Percentiles rank a stretch among this genome's conserved stretches.
These are phyloP conservation scores for Ips nitidus DNA, from an alignment of 1,140 invertebrate genomes.

Conservation along the genomic window DNA sequence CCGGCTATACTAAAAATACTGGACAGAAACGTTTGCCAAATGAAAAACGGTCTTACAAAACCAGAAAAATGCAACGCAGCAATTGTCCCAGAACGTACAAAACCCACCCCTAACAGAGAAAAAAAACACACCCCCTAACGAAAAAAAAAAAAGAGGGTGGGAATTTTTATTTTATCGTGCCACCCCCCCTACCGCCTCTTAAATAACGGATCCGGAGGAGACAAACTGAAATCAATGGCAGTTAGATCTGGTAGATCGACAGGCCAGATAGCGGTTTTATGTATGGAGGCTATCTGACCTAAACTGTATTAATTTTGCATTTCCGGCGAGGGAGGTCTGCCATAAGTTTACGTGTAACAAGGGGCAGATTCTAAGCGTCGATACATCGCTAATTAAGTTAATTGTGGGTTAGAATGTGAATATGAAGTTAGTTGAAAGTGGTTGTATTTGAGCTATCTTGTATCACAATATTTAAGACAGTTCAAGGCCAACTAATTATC, in stretches of 20 bases:
- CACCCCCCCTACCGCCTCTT: background rate
- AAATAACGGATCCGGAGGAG: background rate
- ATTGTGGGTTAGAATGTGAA: background rate
- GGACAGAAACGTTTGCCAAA: background rate
- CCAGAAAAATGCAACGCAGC: no score
- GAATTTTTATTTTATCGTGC: constrained; percentile 16
- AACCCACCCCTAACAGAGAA: no score
- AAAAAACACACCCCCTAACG: no score
- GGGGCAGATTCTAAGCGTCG: constrained; percentile 6
- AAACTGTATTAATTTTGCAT: constrained; percentile 23
- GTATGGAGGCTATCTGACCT: constrained; percentile 12
- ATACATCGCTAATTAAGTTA: constrained; percentile 6
- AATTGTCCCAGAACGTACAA: no score
- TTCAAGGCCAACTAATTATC: no score
- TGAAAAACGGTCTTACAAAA: background rate
- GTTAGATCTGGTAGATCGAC: constrained; percentile 14
- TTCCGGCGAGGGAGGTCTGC: constrained; percentile 20
- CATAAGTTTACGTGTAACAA: constrained; percentile 19
- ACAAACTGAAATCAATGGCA: constrained; percentile 14
- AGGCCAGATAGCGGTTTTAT: constrained; percentile 10
- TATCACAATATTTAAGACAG: no score
- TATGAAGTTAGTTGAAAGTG: background rate
- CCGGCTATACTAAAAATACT: background rate
- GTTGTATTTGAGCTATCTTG: no score
- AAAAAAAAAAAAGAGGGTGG: background rate